Base-by-base conservation (phyloP, 2,797 vertebrate species). In the Anniella stebbinsi region DNA sequence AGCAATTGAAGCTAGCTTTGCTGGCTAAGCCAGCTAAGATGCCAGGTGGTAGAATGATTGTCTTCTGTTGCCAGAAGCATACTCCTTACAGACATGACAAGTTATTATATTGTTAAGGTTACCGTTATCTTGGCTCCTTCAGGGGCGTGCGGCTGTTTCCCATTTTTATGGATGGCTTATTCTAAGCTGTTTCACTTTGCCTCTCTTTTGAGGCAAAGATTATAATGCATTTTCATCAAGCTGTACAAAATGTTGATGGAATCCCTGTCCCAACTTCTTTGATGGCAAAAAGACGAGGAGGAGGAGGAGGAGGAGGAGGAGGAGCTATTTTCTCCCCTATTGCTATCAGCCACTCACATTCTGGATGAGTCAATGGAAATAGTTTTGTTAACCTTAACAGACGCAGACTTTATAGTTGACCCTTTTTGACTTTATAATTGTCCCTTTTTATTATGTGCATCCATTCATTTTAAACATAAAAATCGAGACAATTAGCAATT, bases 141-240 rank as follows among this genome's bases (percentile, higher is more conserved):
- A 92, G 88, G 92, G 91, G 86, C 80, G 92, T 87, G 91, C 91
- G 76, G 89, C 57, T 84, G 75, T 85, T 94, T 89, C 75, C 91
- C 90, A 82, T 87, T 78, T 89, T 93, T 91, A 91, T 6, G 28
- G 75, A 13, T 91, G 66, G 63, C 69, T 91, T 85, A 87, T 91
- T 92, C 84, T 89, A 38, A 83, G 91, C 82, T 80, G 28, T 92
- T 94, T 94, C 92, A 88, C 84, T 93, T 94, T 94, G 88, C 90
- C 89, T 69, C 70, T 91, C 57, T 82, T 73, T 0, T 89, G 85
- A 92, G 87, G 87, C n/a, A 72, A 72, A 91, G 60, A 77, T 86
- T 93, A 93, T 94, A 93, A 93, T 93, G 88, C 36, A 63, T 93
- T 93, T 93, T 94, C 80, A 93, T 92, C 91, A 89, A 4, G 83